Evolutionary conservation across 1,140 invertebrate species (phyloP), one percentile per base, ranked within the genome.

Genomic region (Triops longicaudatus): DNA sequence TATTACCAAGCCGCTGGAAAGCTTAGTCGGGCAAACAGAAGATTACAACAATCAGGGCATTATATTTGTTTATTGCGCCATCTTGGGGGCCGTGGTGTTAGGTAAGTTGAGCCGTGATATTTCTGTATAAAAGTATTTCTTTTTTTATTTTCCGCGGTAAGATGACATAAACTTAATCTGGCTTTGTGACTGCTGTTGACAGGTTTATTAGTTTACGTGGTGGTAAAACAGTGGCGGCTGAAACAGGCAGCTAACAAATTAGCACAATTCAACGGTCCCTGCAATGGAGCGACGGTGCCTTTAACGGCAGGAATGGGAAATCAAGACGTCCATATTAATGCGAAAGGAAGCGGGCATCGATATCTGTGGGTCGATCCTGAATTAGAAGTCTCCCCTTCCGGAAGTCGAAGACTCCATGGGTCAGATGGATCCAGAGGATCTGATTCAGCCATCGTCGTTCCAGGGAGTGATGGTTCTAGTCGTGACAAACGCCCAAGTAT

Each of bases 11-110:
- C 81, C 75, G 79, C 81, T 77, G 77, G 76, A 77, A 43, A 43
- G 42, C 26, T 41, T 77, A n/a, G 76, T 77, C 50, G 50, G 72
- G 27, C 76, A 77, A 5, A 28, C 41, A 73, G 76, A 77, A 26
- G 76, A 77, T 42, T 77, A 77, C 76, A 76, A 74, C 73, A 75
- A 76, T 44, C 75, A 76, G 31, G 74, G 77, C 42, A 76, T 83
- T 43, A 83, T 83, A 43, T 83, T 82, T 17, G 78, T 84, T 27
- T 84, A 84, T 76, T 84, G 83, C 76, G 81, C 82, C 14, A 80
- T 82, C 22, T 79, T 84, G 11, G 83, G 82, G 4, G 79, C 82
- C 12, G 81, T 84, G 7, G 82, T 84, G 10, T 79, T 83, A 1
- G 83, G 83, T 78, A 78, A 78, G 43, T 72, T 28, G 17, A 31